These are phyloP conservation scores for Listronotus bonariensis DNA, from an alignment of 1,140 invertebrate species.

Conservation along the genomic window DNA sequence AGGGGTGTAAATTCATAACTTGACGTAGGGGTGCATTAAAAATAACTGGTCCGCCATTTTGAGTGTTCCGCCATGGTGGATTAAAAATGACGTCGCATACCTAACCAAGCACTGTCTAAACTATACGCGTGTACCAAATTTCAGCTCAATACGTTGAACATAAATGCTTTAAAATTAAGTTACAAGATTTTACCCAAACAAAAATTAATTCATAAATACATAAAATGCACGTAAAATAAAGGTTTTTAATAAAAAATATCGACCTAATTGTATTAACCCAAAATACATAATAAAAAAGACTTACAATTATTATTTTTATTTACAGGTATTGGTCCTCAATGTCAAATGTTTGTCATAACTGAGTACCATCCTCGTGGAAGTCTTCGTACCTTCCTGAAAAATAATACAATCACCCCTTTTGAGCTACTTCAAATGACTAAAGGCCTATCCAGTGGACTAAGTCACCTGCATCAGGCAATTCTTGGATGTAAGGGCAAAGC, in stretches of 20 bases:
- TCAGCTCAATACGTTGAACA: no score
- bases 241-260: not conserved
- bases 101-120: no score
- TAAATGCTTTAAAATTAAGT: no score
- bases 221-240: no score
- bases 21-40: no score
- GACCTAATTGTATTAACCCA: not conserved
- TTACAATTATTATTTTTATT: slow-evolving; percentile 3
- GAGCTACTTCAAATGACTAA: slow-evolving; percentile 69
- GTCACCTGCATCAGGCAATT: slow-evolving; percentile 90
- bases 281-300: slow-evolving; percentile 1
- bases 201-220: no score
- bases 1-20: no score
- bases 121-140: no score
- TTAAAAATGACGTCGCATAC: no score
- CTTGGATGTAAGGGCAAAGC: slow-evolving; percentile 88
- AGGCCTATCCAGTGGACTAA: slow-evolving; percentile 78
- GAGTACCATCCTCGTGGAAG: slow-evolving; percentile 90
- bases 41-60: no score
- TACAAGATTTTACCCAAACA: no score
- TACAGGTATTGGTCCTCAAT: not conserved
- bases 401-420: slow-evolving; percentile 69
- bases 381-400: slow-evolving; percentile 84
- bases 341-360: slow-evolving; percentile 64
- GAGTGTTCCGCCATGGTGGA: no score